Percentiles rank a stretch among this genome's conserved stretches.
Evolutionary conservation across 2,113 vertebrate genomes (phyloP).

Genomic region (Nymphicus hollandicus): DNA sequence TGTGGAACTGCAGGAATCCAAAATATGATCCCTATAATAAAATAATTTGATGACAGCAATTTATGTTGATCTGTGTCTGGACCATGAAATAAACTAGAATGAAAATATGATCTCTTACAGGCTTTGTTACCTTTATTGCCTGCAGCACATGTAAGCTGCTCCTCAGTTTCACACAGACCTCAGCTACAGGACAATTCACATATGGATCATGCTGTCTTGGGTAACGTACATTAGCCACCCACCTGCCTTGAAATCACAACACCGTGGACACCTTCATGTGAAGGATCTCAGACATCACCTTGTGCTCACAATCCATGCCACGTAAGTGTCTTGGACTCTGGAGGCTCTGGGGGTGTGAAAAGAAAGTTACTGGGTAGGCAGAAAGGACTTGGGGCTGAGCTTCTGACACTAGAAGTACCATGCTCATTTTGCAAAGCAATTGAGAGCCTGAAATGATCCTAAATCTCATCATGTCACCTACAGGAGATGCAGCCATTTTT

Average conservation of each 20-base stretch:
- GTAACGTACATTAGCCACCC: not conserved
- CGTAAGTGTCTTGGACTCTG: not conserved
- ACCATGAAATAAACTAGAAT: not conserved
- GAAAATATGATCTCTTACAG: not conserved
- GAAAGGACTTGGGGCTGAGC: not conserved
- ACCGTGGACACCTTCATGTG: not conserved
- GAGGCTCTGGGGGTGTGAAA: fast-evolving
- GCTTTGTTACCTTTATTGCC: not conserved
- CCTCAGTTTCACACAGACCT: not conserved
- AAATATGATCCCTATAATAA: not conserved
- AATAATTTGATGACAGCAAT: not conserved
- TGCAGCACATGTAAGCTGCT: not conserved
- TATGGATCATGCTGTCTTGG: fast-evolving
- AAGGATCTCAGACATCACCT: not conserved
- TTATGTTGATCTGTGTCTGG: not conserved
- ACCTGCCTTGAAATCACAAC: not conserved
- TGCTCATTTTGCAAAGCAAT: not conserved
- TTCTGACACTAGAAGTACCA: not conserved
- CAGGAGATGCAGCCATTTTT: not conserved
- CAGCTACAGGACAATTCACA: not conserved
- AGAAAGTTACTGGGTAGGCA: not conserved
- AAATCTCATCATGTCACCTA: not conserved
- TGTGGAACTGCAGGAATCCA: not conserved
- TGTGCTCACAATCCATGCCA: not conserved
- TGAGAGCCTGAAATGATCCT: not conserved